Percentiles rank a stretch among this genome's conserved stretches.
phyloP scores from a whole-genome alignment of 2,797 vertebrate genomes.

The Naso thynnoides region DNA sequence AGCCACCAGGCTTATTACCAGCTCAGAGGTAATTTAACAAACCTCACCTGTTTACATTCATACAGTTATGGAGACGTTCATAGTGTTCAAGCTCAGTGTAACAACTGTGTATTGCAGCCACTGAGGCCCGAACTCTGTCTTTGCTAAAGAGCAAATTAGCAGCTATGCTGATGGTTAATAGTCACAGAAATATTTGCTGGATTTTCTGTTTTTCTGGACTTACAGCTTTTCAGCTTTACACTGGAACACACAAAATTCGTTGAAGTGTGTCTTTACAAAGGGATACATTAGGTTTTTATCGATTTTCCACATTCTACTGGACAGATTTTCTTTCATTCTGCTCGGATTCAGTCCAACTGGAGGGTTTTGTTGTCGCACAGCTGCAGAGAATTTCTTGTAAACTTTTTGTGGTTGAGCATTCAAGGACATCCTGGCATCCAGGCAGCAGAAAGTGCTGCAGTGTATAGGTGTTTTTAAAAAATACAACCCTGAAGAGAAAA shows the following conservation, averaged over 20 bases:
- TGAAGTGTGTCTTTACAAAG: background rate
- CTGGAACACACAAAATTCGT: too few species aligned
- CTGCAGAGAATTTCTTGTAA: background rate
- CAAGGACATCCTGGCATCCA: background rate
- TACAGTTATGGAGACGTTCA: background rate
- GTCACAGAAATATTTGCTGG: too few species aligned
- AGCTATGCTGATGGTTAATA: too few species aligned
- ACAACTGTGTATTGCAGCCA: too few species aligned
- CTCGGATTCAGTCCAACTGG: background rate
- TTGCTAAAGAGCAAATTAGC: too few species aligned
- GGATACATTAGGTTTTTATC: background rate
- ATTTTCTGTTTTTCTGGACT: too few species aligned
- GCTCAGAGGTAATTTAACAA: conserved; percentile 83
- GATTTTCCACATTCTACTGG: background rate
- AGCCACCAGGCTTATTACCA: conserved; percentile 92
- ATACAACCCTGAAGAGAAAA: background rate
- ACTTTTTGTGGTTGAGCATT: background rate
- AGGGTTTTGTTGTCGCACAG: background rate
- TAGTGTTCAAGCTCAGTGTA: too few species aligned
- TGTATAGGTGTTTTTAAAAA: background rate
- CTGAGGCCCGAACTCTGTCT: too few species aligned
- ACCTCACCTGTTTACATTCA: background rate
- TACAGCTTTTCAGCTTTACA: background rate
- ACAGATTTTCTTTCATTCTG: background rate
- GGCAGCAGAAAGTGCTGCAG: background rate